A percentile compares a stretch with the other conserved stretches of the same genome.
phyloP scores from a whole-genome alignment of 2,888 invertebrate species.

The Bedellia somnulentella region DNA sequence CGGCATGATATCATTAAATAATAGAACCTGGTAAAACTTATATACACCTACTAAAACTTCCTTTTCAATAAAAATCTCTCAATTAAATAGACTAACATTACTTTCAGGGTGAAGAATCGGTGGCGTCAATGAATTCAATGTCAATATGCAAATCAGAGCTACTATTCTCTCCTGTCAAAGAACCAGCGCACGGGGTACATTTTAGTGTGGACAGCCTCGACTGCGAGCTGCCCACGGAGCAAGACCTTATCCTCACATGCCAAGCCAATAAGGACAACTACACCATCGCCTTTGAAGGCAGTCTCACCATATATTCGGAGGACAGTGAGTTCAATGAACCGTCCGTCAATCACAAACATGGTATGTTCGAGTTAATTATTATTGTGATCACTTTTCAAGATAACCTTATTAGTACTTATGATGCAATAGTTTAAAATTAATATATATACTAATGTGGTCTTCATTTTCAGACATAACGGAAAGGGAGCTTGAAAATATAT shows the following conservation, averaged over 20 bases:
- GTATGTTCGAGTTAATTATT: conserved; percentile 16
- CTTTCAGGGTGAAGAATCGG: conserved; percentile 71
- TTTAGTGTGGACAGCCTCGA: conserved; percentile 91
- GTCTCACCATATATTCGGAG: conserved; percentile 81
- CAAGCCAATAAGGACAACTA: conserved; percentile 93
- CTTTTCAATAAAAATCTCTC: too few relatives aligned
- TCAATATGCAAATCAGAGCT: conserved; percentile 91
- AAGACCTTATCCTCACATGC: conserved; percentile 87
- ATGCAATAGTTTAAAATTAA: too few relatives aligned
- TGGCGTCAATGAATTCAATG: conserved; percentile 76
- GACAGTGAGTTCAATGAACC: conserved; percentile 71
- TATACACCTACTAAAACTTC: too few relatives aligned
- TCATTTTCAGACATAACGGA: conserved; percentile 41
- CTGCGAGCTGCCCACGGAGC: conserved; percentile 78
- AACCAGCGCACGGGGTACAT: conserved; percentile 72
- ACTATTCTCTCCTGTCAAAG: conserved; percentile 87
- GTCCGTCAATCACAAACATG: conserved; percentile 56
- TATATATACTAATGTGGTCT: too few relatives aligned
- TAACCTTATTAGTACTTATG: too few relatives aligned
- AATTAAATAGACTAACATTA: too few relatives aligned
- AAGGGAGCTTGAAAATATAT: conserved; percentile 36
- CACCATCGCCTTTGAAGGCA: conserved; percentile 92
- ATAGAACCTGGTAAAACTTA: too few relatives aligned
- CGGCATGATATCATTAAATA: too few relatives aligned
- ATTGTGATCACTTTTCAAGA: too few relatives aligned